Evolutionary conservation across 2,888 invertebrate species (phyloP).

Genomic region (Tryphoninae sp.): DNA sequence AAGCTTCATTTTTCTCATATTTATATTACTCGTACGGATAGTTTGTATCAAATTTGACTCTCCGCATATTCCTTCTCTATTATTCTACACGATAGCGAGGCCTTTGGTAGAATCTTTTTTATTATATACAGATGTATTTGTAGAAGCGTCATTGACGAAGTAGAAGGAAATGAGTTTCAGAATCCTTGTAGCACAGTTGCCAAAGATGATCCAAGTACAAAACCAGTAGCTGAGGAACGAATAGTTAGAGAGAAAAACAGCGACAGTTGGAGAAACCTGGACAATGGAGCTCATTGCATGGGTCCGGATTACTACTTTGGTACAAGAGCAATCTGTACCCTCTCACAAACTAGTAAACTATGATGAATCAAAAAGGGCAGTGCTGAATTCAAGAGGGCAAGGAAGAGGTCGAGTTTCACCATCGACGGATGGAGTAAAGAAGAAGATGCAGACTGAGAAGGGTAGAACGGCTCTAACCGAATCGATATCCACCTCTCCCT

Average conservation of each 20-base stretch:
- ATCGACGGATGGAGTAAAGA: conserved; percentile 30
- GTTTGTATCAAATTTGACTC: no score
- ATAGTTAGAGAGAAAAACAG: conserved; percentile 18
- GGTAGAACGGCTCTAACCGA: conserved; percentile 26
- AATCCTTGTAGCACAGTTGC: neutral
- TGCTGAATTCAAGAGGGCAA: conserved; percentile 48
- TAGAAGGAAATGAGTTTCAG: neutral
- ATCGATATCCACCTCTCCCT: conserved; percentile 59
- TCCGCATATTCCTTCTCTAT: no score
- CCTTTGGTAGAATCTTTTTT: no score
- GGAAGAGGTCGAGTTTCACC: conserved; percentile 20
- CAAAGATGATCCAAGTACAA: conserved; percentile 8
- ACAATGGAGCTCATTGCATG: conserved; percentile 71
- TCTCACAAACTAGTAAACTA: conserved; percentile 67
- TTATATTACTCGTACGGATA: no score
- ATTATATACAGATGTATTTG: no score
- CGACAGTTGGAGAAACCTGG: conserved; percentile 47
- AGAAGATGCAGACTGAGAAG: conserved; percentile 16
- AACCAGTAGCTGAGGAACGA: conserved; percentile 31
- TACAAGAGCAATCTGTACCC: conserved; percentile 69
- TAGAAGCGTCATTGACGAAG: neutral
- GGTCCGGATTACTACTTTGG: conserved; percentile 68
- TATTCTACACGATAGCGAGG: no score
- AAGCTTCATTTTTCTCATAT: no score
- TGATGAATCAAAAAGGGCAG: conserved; percentile 64